phyloP scores from a whole-genome alignment of 2,797 vertebrate species.

The Coranthus polyacanthus region DNA sequence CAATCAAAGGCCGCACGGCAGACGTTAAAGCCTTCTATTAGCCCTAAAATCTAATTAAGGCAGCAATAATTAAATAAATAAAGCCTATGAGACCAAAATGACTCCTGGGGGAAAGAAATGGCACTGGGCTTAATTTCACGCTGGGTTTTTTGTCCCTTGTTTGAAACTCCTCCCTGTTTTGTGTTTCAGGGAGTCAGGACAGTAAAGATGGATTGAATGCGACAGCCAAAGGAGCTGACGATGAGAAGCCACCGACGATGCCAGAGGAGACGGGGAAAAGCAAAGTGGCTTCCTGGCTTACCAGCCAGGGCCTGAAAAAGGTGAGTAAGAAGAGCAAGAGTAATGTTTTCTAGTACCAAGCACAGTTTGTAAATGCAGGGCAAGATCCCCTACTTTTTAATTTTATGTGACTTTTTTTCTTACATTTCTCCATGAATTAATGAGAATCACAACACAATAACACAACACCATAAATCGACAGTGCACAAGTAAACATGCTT shows the following conservation, averaged over 20 bases:
- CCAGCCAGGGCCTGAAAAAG: constrained; percentile 86
- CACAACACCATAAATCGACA: too few species aligned
- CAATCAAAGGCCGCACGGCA: too few species aligned
- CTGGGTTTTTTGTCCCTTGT: not conserved
- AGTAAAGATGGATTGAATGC: constrained; percentile 84
- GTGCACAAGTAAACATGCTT: too few species aligned
- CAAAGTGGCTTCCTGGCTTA: constrained; percentile 97
- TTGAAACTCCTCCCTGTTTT: too few species aligned
- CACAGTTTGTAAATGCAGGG: not conserved
- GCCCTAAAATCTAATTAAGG: too few species aligned
- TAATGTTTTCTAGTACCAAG: not conserved
- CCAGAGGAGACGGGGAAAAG: constrained; percentile 94
- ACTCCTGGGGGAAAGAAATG: too few species aligned
- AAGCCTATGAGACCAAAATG: too few species aligned
- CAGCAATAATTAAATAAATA: too few species aligned
- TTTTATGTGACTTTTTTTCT: not conserved
- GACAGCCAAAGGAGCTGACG: constrained; percentile 68
- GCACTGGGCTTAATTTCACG: too few species aligned
- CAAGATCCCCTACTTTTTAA: not conserved
- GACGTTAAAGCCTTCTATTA: too few species aligned
- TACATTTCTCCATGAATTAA: not conserved
- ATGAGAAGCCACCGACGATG: constrained; percentile 89
- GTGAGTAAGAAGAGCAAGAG: constrained; percentile 53
- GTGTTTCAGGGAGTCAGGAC: constrained; percentile 84
- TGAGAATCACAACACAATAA: too few species aligned